Percentiles rank a stretch among this genome's conserved stretches.
These are phyloP conservation scores for Cantharis lateralis DNA, from an alignment of 2,888 invertebrate genomes.

Conservation along the genomic window DNA sequence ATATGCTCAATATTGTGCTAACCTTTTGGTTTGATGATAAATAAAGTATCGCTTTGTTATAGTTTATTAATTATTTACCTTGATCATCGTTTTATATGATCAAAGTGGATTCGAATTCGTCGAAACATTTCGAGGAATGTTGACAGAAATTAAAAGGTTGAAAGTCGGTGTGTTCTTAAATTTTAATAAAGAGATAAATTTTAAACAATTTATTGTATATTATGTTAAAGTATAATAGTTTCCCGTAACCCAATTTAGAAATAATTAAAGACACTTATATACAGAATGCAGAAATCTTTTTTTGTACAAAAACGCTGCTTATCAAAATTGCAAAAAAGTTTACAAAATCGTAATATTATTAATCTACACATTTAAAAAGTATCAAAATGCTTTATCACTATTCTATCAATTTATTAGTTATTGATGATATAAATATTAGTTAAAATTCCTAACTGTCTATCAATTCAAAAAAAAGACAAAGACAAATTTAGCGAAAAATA, in stretches of 20 bases:
- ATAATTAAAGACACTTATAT: conserved; percentile 35
- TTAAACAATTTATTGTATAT: conserved; percentile 17
- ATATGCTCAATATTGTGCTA: no score
- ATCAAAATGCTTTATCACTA: conserved; percentile 21
- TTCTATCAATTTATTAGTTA: neutral
- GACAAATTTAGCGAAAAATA: neutral
- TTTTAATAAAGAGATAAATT: neutral
- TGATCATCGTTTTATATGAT: no score
- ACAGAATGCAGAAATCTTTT: conserved; percentile 33
- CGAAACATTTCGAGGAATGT: no score
- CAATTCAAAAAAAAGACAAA: neutral
- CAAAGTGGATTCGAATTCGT: no score
- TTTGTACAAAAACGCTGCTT: conserved; percentile 31
- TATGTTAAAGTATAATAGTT: conserved; percentile 22
- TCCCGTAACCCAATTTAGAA: conserved; percentile 40
- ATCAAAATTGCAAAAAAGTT: conserved; percentile 16
- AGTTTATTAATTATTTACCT: no score
- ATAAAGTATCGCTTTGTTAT: no score
- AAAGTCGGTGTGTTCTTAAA: no score
- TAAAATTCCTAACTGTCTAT: neutral
- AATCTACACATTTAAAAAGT: conserved; percentile 30
- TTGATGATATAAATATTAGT: neutral
- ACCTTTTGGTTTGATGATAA: no score
- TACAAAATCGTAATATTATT: conserved; percentile 20
- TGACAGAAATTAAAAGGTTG: no score